phyloP scores from a whole-genome alignment of 2,888 invertebrate genomes.

The Synergus laeviventris region DNA sequence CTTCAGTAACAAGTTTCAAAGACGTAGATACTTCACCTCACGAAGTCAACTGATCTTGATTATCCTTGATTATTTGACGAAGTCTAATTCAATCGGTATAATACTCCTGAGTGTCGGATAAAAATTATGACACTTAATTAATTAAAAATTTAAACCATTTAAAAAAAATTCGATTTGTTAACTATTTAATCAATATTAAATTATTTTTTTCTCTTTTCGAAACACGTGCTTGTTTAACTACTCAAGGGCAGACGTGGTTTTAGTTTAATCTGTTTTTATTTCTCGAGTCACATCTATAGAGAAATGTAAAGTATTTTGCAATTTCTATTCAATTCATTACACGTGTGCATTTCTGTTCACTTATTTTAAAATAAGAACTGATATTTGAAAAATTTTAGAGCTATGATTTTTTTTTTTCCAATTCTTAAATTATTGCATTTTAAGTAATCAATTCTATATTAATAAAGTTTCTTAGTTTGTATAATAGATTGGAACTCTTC shows the following conservation, averaged over 20 bases:
- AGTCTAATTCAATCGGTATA: slow-evolving; percentile 44
- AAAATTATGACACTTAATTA: not conserved
- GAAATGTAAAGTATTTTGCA: not conserved
- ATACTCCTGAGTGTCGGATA: slow-evolving; percentile 39
- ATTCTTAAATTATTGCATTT: not conserved
- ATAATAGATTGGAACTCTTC: too few species aligned
- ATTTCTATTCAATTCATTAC: not conserved
- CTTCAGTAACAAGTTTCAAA: slow-evolving; percentile 8
- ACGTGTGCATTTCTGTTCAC: not conserved
- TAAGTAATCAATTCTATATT: not conserved
- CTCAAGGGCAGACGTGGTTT: not conserved
- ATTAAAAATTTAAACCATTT: not conserved
- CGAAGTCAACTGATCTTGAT: slow-evolving; percentile 56
- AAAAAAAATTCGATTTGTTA: not conserved
- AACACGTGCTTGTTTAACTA: not conserved
- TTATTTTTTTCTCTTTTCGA: not conserved
- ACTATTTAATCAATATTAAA: too few species aligned
- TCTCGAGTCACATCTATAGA: not conserved
- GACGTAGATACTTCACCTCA: slow-evolving; percentile 45
- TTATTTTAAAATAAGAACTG: too few species aligned
- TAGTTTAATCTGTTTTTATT: not conserved
- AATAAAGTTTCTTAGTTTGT: too few species aligned
- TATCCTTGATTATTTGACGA: slow-evolving; percentile 54
- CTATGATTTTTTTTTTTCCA: too few species aligned
- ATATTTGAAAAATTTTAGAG: too few species aligned